Evolutionary conservation across 2,888 invertebrate species (phyloP), one percentile per base, ranked within the genome.

Genomic region (Dryadula phaetusa): DNA sequence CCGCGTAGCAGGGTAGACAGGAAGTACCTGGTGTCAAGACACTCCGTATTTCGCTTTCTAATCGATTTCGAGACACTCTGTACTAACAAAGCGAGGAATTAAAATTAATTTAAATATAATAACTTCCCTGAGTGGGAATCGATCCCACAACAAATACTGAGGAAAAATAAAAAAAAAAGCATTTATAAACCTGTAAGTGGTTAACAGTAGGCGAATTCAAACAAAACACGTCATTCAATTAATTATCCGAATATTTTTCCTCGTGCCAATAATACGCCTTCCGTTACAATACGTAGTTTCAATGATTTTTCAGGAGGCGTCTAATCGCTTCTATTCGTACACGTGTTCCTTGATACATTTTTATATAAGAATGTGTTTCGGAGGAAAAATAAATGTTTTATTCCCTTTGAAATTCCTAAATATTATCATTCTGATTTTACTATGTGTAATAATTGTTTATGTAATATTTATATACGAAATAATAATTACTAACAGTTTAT

Each of bases 301-400:
- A 52, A 16, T 16, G 28, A 52, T 28, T 28, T 52, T 28, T 28
- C 49, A 16, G 8, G 16, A 52, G 49, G 10, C 28, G 14, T 25
- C 47, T 52, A 28, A 52, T 52, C 28, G 28, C 5, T 52, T 16
- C 28, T 10, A 28, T 52, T 52, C 28, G 28, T 16, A 52, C 16
- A 10, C 4, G 4, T 28, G 25, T 49, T 5, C 49, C 28, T 16
- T 49, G 8, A 10, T 28, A 49, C 3, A 10, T 16, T 49, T 49
- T 28, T n/a, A 7, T 16, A 1, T 8, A 16, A 16, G 28, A 49
- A 28, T 49, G 16, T 28, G 16, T 28, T 28, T 28, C 28, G 16
- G 16, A 25, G 14, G n/a, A 8, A 4, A 8, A 49, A 49, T 49
- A 28, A 49, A 49, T 4, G 16, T 2, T 10, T 20, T 3, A n/a